Percentiles rank a stretch among this genome's conserved stretches.
phyloP scores from a whole-genome alignment of 1,140 invertebrate genomes.

The Gonatopus flavifemur region DNA sequence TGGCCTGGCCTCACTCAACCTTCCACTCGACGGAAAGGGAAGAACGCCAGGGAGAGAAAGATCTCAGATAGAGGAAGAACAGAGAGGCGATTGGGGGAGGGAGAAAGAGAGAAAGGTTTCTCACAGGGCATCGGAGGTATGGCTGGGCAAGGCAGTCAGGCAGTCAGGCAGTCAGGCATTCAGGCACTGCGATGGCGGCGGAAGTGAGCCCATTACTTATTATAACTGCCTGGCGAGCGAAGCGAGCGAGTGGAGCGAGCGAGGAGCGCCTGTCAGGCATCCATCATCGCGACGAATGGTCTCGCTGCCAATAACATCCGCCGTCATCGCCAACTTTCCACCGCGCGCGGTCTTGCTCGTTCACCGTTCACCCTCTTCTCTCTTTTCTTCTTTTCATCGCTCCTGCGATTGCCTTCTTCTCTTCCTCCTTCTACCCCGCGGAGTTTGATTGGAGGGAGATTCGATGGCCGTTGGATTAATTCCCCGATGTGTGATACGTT shows the following conservation, averaged over 20 bases:
- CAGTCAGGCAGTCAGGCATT: slow-evolving; percentile 53
- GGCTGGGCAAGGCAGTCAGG: slow-evolving; percentile 43
- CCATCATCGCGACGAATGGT: slow-evolving; percentile 56
- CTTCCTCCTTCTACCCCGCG: slow-evolving; percentile 14
- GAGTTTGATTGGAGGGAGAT: slow-evolving; percentile 9
- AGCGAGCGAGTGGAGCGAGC: slow-evolving; percentile 36
- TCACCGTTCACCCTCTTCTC: slow-evolving; percentile 17
- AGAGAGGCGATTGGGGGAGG: slow-evolving; percentile 24
- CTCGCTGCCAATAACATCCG: slow-evolving; percentile 54
- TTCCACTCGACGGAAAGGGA: slow-evolving; percentile 21
- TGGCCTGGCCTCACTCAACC: slow-evolving; percentile 37
- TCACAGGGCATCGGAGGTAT: slow-evolving; percentile 38
- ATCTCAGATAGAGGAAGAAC: slow-evolving; percentile 16
- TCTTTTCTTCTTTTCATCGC: slow-evolving; percentile 16
- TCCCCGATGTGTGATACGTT: no score
- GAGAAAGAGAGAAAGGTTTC: slow-evolving; percentile 31
- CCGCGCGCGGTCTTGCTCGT: slow-evolving; percentile 36
- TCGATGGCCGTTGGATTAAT: no score
- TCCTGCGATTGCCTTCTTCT: slow-evolving; percentile 3
- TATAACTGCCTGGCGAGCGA: slow-evolving; percentile 56
- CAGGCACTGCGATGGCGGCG: slow-evolving; percentile 56
- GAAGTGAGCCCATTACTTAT: slow-evolving; percentile 59
- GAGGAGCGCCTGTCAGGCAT: slow-evolving; percentile 54
- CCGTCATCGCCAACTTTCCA: slow-evolving; percentile 50
- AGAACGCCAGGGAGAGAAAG: slow-evolving; percentile 11